Conservation (phyloP, 2,797 vertebrate genomes). For the Propithecus perrieri region DNA sequence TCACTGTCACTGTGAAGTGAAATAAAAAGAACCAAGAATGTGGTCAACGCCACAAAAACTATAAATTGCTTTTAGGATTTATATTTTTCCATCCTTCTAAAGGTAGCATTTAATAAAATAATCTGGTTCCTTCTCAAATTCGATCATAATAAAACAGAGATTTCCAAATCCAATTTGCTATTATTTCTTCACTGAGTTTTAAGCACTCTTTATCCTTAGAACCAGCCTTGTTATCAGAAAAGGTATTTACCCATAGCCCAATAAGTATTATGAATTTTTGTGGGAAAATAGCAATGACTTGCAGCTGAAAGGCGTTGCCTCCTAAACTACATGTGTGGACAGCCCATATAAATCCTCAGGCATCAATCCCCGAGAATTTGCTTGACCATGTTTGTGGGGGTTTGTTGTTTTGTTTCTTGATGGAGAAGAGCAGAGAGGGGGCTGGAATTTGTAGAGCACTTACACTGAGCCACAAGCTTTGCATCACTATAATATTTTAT, state of each 20-base stretch:
- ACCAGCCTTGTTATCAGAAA: constrained; percentile 56
- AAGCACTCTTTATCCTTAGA: constrained; percentile 51
- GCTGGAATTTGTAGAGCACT: background rate
- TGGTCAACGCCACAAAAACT: constrained; percentile 29
- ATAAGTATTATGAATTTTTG: constrained; percentile 48
- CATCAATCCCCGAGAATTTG: background rate
- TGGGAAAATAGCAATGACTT: constrained; percentile 25
- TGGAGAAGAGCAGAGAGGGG: background rate
- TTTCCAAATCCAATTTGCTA: constrained; percentile 52
- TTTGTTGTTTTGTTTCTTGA: background rate
- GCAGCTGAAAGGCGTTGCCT: background rate
- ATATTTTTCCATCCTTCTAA: constrained; percentile 61
- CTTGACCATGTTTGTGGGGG: background rate
- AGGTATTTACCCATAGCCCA: constrained; percentile 53
- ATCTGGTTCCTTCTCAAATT: constrained; percentile 39
- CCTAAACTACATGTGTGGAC: background rate
- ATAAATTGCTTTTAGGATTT: constrained; percentile 71
- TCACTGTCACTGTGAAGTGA: background rate
- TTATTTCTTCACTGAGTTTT: constrained; percentile 62
- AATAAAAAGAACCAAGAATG: constrained; percentile 55
- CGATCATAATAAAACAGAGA: constrained; percentile 58
- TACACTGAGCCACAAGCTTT: background rate
- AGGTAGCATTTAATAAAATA: constrained; percentile 56
- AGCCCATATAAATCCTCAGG: background rate
- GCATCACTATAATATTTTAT: background rate